phyloP scores from a whole-genome alignment of 1,140 invertebrate species.

The Sitophilus oryzae region DNA sequence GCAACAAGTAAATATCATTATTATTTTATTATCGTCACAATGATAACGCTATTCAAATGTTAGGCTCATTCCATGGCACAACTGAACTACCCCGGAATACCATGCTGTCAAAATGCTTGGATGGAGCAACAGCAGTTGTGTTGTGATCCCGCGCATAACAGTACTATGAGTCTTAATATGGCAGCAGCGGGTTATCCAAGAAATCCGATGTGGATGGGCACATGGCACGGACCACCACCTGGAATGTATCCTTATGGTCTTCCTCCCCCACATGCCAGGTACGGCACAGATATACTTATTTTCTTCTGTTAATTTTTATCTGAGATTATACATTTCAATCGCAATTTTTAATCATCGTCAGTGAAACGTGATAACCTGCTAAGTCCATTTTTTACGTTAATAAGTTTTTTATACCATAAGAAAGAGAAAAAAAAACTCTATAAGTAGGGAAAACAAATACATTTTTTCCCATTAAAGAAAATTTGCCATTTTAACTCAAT shows the following conservation, averaged over 20 bases:
- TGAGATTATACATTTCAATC: too few relatives aligned
- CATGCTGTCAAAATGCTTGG: slow-evolving; percentile 48
- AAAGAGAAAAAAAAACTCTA: too few relatives aligned
- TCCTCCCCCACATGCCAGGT: slow-evolving; percentile 40
- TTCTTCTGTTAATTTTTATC: too few relatives aligned
- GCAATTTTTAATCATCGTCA: too few relatives aligned
- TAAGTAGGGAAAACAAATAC: too few relatives aligned
- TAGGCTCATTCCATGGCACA: slow-evolving; percentile 69
- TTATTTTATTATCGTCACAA: not conserved
- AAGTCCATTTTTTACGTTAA: too few relatives aligned
- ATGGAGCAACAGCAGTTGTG: slow-evolving; percentile 34
- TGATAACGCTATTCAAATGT: slow-evolving; percentile 10
- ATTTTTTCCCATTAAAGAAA: too few relatives aligned
- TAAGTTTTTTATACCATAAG: too few relatives aligned
- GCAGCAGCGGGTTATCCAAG: slow-evolving; percentile 41
- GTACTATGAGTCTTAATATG: slow-evolving; percentile 61
- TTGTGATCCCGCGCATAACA: slow-evolving; percentile 50
- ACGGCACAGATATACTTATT: too few relatives aligned
- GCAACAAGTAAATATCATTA: slow-evolving; percentile 48
- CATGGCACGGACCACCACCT: slow-evolving; percentile 47
- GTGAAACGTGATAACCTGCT: too few relatives aligned
- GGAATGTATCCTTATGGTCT: slow-evolving; percentile 46
- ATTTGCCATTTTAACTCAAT: too few relatives aligned
- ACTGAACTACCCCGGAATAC: slow-evolving; percentile 51
- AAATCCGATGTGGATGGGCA: slow-evolving; percentile 45